These are phyloP conservation scores for Platyrinchus mystaceus DNA, from an alignment of 2,797 vertebrate genomes.

Conservation along the genomic window DNA sequence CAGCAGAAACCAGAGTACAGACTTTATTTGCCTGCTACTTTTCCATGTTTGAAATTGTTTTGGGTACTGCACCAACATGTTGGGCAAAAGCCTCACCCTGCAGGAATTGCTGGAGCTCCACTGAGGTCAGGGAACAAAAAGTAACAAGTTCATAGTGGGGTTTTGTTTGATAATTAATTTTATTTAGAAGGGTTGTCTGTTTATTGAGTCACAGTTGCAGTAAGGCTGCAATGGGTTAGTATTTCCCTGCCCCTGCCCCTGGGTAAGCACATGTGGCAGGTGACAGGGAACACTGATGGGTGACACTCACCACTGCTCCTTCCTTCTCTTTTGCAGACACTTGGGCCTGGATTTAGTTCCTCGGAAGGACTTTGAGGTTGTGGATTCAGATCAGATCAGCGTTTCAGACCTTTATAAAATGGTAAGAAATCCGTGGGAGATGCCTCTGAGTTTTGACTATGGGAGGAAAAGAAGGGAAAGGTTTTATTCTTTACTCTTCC, in stretches of 20 bases:
- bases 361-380: constrained; percentile 98
- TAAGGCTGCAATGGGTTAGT: background rate
- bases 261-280: background rate
- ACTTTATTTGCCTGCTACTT: background rate
- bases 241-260: background rate
- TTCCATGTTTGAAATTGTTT: background rate
- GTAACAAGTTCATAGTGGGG: background rate
- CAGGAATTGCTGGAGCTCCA: background rate
- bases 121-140: background rate
- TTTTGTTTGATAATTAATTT: background rate
- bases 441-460: background rate
- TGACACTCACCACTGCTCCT: background rate
- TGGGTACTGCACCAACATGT: background rate
- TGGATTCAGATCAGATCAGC: constrained; percentile 97
- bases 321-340: constrained; percentile 81
- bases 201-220: background rate
- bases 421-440: constrained; percentile 78
- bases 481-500: background rate
- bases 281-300: background rate
- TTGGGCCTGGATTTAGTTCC: constrained; percentile 96
- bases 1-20: background rate
- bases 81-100: background rate
- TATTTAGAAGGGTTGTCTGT: background rate
- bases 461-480: background rate
- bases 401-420: constrained; percentile 98